Evolutionary conservation across 2,113 vertebrate genomes (phyloP).

Genomic region (Leucoraja erinaceus): DNA sequence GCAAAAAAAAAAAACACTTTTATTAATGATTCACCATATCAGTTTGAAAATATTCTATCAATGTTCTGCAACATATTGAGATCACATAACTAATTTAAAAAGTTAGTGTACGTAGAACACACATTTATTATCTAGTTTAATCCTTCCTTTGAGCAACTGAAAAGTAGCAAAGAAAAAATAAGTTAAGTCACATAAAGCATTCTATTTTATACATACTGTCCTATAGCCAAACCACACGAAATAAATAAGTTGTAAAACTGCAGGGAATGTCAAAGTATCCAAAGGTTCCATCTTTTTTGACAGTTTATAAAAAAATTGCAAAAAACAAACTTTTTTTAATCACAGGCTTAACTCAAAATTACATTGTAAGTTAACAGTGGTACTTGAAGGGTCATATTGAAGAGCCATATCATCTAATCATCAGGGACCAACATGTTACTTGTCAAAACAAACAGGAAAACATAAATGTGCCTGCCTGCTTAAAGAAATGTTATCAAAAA

Average conservation of each 20-base stretch:
- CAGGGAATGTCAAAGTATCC: neutral
- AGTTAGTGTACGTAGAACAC: neutral
- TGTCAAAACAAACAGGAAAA: neutral
- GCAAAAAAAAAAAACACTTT: conserved; percentile 46
- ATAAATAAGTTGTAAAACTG: neutral
- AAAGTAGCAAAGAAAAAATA: neutral
- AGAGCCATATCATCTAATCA: neutral
- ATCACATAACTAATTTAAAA: neutral
- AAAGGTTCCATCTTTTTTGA: neutral
- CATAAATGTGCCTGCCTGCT: neutral
- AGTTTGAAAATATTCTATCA: neutral
- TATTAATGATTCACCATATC: neutral
- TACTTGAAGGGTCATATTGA: neutral
- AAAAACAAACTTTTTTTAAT: neutral
- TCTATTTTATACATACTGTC: neutral
- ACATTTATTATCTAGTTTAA: neutral
- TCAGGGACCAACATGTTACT: neutral
- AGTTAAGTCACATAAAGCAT: neutral
- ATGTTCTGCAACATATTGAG: neutral
- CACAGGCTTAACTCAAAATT: neutral
- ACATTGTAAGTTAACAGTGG: neutral
- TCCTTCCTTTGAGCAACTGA: neutral
- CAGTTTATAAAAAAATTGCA: neutral
- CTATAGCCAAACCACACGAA: neutral
- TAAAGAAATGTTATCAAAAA: neutral